Base-by-base conservation (phyloP, 2,113 vertebrate genomes). In the Paramisgurnus dabryanus region DNA sequence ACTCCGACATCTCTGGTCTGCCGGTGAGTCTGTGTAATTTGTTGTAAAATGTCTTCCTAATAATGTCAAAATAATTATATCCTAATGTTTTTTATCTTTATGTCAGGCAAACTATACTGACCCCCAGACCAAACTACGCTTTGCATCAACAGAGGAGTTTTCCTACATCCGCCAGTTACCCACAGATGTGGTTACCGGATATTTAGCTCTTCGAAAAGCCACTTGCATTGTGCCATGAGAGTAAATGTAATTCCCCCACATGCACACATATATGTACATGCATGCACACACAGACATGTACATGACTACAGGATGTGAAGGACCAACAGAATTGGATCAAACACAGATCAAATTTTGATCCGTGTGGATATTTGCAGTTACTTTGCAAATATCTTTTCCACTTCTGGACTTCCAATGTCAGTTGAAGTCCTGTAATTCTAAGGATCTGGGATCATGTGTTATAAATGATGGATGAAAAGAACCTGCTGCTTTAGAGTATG, bases 1-100 rank as follows among this genome's bases (percentile, higher is more conserved):
- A 99, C 85, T 99, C 97, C 0, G 98, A 99, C 86, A 96, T 99
- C 84, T 98, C 98, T 82, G 98, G 98, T 80, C 95, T 99, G 76
- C 93, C 94, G 0, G 97, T 99, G 87, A 96, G 94, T 94, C 43
- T 66, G 78, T 27, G 4, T 27, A 22, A 9, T 72, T 22, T 71
- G 34, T 64, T 55, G 12, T 5, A 47, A 27, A 74, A 67, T 34
- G 18, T 39, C 22, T 11, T 43, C 5, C 13, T 34, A 43, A 11
- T 71, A 60, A 47, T 55, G 27, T 15, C 0, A 0, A 71, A 22
- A 8, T 12, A 49, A n/a, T 1, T 50, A 27, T 18, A 47, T 15
- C 12, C 11, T 53, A 22, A 39, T 27, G 40, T 4, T 73, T 2
- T 58, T 15, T 18, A 39, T 75, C 27, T 69, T 60, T 87, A 8